phyloP scores from a whole-genome alignment of 2,797 vertebrate species.

The Vultur gryphus region DNA sequence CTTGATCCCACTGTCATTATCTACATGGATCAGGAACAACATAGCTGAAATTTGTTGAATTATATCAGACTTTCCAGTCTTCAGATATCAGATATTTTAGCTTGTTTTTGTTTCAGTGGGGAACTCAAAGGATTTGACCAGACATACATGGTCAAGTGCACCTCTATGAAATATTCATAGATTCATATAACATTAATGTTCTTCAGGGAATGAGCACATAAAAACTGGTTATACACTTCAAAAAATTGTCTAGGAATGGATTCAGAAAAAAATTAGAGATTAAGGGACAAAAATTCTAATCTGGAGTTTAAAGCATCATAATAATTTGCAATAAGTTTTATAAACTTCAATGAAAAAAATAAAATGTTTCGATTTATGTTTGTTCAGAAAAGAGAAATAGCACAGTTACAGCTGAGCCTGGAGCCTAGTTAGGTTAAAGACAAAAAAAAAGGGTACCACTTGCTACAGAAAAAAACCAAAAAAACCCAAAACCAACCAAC shows the following conservation, averaged over 20 bases:
- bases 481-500: not conserved
- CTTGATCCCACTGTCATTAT: not conserved
- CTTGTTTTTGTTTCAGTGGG: not conserved
- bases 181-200: not conserved
- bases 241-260: not conserved
- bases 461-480: not conserved
- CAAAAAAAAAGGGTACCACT: not conserved
- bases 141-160: not conserved
- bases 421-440: not conserved
- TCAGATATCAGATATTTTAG: not conserved
- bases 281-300: not conserved
- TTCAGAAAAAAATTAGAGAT: not conserved
- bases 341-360: not conserved
- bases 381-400: not conserved
- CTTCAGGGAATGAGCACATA: not conserved
- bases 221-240: accelerated
- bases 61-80: not conserved
- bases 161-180: not conserved
- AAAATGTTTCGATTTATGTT: not conserved
- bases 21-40: not conserved
- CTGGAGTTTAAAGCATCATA: not conserved
- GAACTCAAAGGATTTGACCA: not conserved
- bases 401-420: not conserved
- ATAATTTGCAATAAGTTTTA: not conserved
- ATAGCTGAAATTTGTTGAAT: not conserved